phyloP scores from a whole-genome alignment of 2,797 vertebrate species.

The Lophura swinhoii region DNA sequence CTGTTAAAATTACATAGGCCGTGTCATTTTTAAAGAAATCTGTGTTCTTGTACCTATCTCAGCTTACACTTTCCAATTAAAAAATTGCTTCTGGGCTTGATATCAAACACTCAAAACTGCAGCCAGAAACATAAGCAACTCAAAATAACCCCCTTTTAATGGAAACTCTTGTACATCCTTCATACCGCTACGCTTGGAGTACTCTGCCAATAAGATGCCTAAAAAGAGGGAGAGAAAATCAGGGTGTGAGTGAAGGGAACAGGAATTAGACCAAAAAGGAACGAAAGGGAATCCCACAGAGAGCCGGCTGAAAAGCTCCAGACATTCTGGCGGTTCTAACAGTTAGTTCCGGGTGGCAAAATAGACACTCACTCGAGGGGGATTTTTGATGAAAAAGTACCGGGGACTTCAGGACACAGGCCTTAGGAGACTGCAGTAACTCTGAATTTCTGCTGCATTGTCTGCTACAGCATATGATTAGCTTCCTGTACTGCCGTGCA shows the following conservation, averaged over 20 bases:
- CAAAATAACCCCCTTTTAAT: constrained; percentile 59
- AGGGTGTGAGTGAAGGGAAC: constrained; percentile 52
- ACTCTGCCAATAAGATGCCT: constrained; percentile 54
- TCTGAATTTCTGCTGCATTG: constrained; percentile 25
- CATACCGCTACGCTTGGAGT: constrained; percentile 7
- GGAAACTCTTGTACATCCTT: constrained; percentile 48
- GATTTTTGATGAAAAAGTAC: constrained; percentile 46
- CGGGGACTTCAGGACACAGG: background rate
- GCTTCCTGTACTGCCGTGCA: constrained; percentile 2
- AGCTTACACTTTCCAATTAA: constrained; percentile 62
- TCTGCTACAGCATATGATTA: constrained; percentile 32
- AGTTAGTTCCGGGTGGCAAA: constrained; percentile 63
- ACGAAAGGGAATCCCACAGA: constrained; percentile 60
- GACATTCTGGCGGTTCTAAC: constrained; percentile 51
- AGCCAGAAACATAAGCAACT: constrained; percentile 64
- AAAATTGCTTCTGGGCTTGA: constrained; percentile 66
- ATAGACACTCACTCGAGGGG: constrained; percentile 1
- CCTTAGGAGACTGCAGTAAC: constrained; percentile 34
- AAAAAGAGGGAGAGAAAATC: constrained; percentile 59
- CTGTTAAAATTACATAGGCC: background rate
- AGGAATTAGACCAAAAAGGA: constrained; percentile 49
- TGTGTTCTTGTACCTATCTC: constrained; percentile 56
- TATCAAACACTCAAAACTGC: constrained; percentile 59
- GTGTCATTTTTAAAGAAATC: constrained; percentile 23
- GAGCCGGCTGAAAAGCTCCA: constrained; percentile 52